Evolutionary conservation across 1,140 invertebrate species (phyloP).

Genomic region (Drosophila serrata): DNA sequence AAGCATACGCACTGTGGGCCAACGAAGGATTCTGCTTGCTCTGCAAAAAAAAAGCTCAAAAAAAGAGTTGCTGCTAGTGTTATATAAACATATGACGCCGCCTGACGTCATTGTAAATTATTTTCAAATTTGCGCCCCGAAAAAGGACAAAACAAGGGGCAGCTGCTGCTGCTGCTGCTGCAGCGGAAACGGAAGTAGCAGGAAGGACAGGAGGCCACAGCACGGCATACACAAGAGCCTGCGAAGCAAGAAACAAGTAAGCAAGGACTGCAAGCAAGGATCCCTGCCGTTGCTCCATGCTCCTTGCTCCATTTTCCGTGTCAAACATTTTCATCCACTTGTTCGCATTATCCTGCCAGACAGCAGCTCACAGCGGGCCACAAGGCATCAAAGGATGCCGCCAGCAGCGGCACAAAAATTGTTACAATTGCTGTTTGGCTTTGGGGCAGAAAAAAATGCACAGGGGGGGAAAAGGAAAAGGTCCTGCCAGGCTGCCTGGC

Average conservation of each 20-base stretch:
- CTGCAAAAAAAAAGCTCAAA: no score
- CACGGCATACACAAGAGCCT: conserved; percentile 39
- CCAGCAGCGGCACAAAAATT: conserved; percentile 35
- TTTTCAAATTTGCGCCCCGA: conserved; percentile 79
- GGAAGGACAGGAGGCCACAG: conserved; percentile 56
- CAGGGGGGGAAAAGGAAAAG: background rate
- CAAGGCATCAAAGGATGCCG: conserved; percentile 65
- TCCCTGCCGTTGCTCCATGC: background rate
- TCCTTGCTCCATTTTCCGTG: conserved; percentile 48
- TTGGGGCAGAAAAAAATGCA: background rate
- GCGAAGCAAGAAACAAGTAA: conserved; percentile 12
- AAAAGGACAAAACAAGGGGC: conserved; percentile 62
- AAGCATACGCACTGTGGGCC: conserved; percentile 70
- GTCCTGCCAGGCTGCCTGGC: background rate
- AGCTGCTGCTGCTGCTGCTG: conserved; percentile 33
- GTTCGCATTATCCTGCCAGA: conserved; percentile 70
- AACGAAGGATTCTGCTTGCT: background rate
- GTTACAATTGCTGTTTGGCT: conserved; percentile 37
- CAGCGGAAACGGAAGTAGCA: conserved; percentile 71
- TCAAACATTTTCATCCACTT: conserved; percentile 83
- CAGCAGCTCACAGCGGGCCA: conserved; percentile 58
- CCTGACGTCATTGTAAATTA: conserved; percentile 78
- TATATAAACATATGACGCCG: conserved; percentile 62
- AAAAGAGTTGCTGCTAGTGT: conserved; percentile 25
- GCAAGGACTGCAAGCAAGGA: conserved; percentile 50